Evolutionary conservation across 2,113 vertebrate species (phyloP).

Genomic region (Oreochromis aureus): DNA sequence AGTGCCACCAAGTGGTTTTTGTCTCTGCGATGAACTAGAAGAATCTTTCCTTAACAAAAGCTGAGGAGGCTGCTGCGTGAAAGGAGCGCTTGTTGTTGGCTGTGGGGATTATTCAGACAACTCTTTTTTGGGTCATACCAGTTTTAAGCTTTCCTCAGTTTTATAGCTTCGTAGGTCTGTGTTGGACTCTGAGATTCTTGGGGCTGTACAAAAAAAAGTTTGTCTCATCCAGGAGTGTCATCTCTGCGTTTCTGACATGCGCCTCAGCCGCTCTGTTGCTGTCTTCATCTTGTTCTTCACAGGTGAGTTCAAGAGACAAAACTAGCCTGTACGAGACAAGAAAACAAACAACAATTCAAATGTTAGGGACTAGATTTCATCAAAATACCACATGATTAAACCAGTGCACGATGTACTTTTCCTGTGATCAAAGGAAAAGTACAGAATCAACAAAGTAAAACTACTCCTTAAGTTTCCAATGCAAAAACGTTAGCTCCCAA

Average conservation of each 20-base stretch:
- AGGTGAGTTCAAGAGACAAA: slow-evolving; percentile 18
- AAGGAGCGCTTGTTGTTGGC: neutral
- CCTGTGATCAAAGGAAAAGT: neutral
- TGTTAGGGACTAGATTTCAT: neutral
- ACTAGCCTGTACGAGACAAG: neutral
- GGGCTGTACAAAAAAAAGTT: neutral
- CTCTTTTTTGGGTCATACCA: neutral
- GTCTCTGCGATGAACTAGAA: neutral
- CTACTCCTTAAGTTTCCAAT: neutral
- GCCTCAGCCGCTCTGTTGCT: neutral
- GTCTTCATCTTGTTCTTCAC: slow-evolving; percentile 26
- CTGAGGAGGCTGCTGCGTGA: neutral
- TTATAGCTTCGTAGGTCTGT: neutral
- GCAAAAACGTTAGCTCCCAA: neutral
- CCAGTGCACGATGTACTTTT: neutral
- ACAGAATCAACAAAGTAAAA: neutral
- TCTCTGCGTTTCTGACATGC: slow-evolving; percentile 35
- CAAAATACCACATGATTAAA: neutral
- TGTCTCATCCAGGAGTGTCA: neutral
- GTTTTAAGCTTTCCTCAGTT: neutral
- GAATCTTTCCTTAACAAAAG: neutral
- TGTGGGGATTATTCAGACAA: neutral
- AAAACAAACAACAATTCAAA: neutral
- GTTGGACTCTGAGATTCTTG: neutral
- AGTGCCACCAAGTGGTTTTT: slow-evolving; percentile 34